Conservation (phyloP, 2,113 vertebrate species). For the Calidris pygmaea region DNA sequence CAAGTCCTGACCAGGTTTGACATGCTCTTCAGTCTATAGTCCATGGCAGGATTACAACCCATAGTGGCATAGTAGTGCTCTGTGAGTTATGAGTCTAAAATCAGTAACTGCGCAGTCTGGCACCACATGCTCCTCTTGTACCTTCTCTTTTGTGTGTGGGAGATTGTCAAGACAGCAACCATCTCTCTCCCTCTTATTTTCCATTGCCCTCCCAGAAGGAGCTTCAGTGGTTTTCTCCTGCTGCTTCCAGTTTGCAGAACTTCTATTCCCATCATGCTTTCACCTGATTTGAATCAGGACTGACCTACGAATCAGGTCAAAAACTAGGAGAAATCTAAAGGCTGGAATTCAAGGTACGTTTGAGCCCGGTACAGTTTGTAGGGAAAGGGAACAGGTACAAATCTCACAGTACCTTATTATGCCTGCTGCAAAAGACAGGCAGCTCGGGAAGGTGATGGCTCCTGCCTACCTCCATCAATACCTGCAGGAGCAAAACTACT, state of each 20-base stretch:
- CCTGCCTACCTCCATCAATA: not conserved
- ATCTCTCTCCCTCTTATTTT: not conserved
- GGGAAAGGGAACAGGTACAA: not conserved
- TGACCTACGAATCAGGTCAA: not conserved
- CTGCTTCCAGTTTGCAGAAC: not conserved
- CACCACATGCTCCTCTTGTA: not conserved
- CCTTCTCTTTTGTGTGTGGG: not conserved
- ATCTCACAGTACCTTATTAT: not conserved
- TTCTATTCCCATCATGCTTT: not conserved
- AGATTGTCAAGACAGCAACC: not conserved
- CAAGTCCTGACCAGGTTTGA: not conserved
- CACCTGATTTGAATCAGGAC: not conserved
- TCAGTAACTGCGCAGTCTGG: not conserved
- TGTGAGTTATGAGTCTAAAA: not conserved
- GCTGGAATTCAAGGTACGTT: not conserved
- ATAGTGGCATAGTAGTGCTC: fast-evolving
- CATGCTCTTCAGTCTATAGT: not conserved
- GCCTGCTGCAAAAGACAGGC: not conserved
- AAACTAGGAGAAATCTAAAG: not conserved
- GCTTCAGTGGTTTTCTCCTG: not conserved
- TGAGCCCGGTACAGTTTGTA: not conserved
- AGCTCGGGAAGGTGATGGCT: not conserved
- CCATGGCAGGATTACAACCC: not conserved
- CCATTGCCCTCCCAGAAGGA: not conserved
- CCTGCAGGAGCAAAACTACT: not conserved